Evolutionary conservation across 2,888 invertebrate species (phyloP).

Genomic region (Hyposoter didymator): DNA sequence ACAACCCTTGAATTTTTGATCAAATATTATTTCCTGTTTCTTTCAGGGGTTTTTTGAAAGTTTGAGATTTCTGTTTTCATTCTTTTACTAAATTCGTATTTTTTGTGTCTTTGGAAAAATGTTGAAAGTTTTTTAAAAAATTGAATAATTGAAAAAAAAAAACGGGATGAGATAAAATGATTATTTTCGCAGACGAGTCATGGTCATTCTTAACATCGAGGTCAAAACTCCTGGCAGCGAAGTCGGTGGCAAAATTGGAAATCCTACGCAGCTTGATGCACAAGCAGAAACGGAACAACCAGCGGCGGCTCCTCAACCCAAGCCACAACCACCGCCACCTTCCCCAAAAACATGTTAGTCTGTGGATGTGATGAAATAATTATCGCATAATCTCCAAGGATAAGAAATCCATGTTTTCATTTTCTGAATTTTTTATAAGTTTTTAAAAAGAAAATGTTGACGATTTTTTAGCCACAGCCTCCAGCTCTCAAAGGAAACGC

Average conservation of each 20-base stretch:
- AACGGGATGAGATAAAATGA: slow-evolving; percentile 16
- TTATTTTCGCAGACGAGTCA: slow-evolving; percentile 88
- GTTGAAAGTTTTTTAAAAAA: not conserved
- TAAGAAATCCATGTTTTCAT: not conserved
- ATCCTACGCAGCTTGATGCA: slow-evolving; percentile 87
- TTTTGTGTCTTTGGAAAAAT: not conserved
- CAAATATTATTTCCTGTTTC: not conserved
- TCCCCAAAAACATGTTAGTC: not conserved
- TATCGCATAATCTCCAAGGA: not conserved
- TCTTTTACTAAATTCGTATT: not conserved
- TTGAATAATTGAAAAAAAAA: not conserved
- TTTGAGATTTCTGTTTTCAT: not conserved
- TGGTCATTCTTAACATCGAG: slow-evolving; percentile 93
- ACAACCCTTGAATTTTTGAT: too few relatives aligned
- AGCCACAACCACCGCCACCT: slow-evolving; percentile 58
- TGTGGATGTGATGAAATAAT: not conserved
- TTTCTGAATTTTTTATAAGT: not conserved
- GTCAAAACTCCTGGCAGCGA: slow-evolving; percentile 90
- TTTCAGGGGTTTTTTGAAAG: not conserved
- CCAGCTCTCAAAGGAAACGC: slow-evolving; percentile 30
- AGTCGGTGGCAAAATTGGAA: slow-evolving; percentile 91
- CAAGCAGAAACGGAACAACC: slow-evolving; percentile 69
- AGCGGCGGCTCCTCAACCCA: slow-evolving; percentile 66
- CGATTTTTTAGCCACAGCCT: not conserved
- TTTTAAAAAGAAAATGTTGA: not conserved